Conservation (phyloP, 2,888 invertebrate genomes). For the Unio delphinus region DNA sequence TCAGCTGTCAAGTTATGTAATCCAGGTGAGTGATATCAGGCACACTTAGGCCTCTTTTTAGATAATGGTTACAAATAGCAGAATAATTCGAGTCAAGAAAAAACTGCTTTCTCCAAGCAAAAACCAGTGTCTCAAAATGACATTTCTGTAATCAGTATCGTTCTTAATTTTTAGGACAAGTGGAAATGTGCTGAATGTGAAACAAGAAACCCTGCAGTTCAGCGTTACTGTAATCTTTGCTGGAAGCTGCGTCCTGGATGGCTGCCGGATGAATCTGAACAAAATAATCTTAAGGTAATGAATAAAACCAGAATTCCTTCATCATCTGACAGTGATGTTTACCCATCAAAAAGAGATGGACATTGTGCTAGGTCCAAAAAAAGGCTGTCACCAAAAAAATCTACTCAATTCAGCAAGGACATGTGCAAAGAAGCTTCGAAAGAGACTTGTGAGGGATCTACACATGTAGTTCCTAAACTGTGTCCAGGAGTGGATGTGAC, state of each 20-base stretch:
- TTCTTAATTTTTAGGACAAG: conserved; percentile 60
- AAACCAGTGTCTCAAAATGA: neutral
- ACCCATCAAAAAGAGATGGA: too few relatives aligned
- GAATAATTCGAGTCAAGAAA: neutral
- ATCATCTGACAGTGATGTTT: neutral
- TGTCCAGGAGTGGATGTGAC: neutral
- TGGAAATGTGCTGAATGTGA: conserved; percentile 66
- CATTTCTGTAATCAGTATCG: neutral
- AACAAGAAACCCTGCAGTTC: conserved; percentile 58
- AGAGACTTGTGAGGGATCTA: conserved; percentile 5
- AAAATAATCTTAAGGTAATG: neutral
- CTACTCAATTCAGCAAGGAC: neutral
- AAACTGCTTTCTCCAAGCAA: neutral
- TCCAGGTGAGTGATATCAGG: too few relatives aligned
- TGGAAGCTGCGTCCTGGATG: conserved; percentile 65
- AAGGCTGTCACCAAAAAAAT: too few relatives aligned
- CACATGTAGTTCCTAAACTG: neutral
- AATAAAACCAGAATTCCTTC: neutral
- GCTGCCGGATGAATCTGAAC: conserved; percentile 45
- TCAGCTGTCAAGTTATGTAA: too few relatives aligned
- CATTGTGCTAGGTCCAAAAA: too few relatives aligned
- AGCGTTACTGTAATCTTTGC: conserved; percentile 65
- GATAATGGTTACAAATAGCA: neutral
- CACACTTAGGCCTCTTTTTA: neutral
- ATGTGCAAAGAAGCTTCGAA: neutral